Conservation (phyloP, 2,113 vertebrate species). For the Aegotheles bennettii region DNA sequence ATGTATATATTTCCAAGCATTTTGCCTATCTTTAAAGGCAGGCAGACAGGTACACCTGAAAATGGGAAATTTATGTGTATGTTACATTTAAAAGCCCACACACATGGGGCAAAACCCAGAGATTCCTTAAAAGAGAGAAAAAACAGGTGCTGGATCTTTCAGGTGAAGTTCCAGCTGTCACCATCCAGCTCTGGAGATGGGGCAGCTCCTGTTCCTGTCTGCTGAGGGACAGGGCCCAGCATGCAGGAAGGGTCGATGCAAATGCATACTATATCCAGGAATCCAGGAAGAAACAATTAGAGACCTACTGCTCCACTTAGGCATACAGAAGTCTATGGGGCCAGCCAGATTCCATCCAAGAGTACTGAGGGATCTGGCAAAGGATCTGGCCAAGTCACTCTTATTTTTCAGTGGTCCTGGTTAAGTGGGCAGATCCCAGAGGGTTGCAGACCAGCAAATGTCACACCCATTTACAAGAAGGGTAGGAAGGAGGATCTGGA, state of each 20-base stretch:
- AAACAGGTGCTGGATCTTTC: neutral
- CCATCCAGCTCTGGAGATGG: neutral
- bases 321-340: too few species aligned
- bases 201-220: neutral
- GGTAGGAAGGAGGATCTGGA: too few species aligned
- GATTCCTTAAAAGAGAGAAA: neutral
- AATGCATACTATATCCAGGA: neutral
- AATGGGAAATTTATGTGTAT: fast-evolving
- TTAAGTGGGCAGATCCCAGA: too few species aligned
- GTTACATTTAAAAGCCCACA: neutral
- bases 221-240: neutral
- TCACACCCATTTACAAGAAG: too few species aligned
- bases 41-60: neutral
- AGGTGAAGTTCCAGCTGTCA: neutral
- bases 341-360: too few species aligned
- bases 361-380: too few species aligned
- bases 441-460: too few species aligned
- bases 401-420: too few species aligned
- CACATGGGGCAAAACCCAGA: too few species aligned
- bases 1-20: neutral
- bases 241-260: neutral
- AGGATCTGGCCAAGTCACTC: too few species aligned
- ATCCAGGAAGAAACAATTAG: too few species aligned
- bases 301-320: too few species aligned
- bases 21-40: neutral